A percentile compares a stretch with the other conserved stretches of the same genome.
Evolutionary conservation across 2,888 invertebrate species (phyloP).

Genomic region (Diabrotica balteata): DNA sequence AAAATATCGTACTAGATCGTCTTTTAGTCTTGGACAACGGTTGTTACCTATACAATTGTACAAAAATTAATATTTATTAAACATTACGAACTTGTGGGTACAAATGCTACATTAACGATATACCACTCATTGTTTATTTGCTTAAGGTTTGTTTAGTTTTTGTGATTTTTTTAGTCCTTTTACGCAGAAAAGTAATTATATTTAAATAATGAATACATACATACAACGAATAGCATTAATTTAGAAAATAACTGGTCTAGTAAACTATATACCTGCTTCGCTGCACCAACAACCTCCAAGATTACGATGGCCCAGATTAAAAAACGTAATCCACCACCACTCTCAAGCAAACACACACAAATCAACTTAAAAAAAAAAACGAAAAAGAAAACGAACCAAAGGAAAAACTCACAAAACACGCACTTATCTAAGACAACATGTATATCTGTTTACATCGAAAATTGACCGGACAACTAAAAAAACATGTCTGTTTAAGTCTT

Average conservation of each 20-base stretch:
- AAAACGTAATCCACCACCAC: slow-evolving; percentile 7
- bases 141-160: no score
- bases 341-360: slow-evolving; percentile 2
- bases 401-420: slow-evolving; percentile 4
- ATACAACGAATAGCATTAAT: background rate
- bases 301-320: slow-evolving; percentile 10
- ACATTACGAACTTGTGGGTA: no score
- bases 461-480: slow-evolving; percentile 6
- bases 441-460: slow-evolving; percentile 5
- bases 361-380: background rate
- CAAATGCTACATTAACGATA: no score
- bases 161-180: no score
- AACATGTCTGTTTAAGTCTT: slow-evolving; percentile 11
- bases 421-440: background rate
- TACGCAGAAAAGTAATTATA: no score
- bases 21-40: no score
- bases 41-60: no score
- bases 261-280: slow-evolving; percentile 11
- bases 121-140: no score
- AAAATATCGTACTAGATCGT: no score
- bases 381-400: slow-evolving; percentile 1
- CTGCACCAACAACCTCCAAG: slow-evolving; percentile 1
- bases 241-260: background rate
- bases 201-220: no score
- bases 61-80: no score